Percentiles rank a stretch among this genome's conserved stretches.
These are phyloP conservation scores for Heteropelma amictum DNA, from an alignment of 2,888 invertebrate genomes.

Conservation along the genomic window DNA sequence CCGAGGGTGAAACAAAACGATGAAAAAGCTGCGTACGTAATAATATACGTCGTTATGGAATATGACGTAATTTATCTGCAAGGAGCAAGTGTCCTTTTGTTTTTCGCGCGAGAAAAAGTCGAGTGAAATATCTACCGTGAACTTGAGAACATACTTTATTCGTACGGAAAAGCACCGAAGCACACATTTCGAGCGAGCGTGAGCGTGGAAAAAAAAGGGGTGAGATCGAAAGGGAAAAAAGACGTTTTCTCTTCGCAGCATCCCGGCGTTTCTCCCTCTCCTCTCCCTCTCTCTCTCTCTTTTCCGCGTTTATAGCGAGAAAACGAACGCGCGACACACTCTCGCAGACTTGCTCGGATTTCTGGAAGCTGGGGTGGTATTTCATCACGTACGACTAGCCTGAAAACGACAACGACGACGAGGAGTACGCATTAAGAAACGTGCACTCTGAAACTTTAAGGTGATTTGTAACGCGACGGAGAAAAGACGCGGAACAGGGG, in stretches of 20 bases:
- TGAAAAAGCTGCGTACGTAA: background rate
- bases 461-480: constrained; percentile 49
- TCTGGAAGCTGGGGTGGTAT: constrained; percentile 32
- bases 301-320: too few relatives aligned
- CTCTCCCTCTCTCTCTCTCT: too few relatives aligned
- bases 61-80: constrained; percentile 1
- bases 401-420: constrained; percentile 34
- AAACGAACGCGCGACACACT: constrained; percentile 17
- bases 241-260: constrained; percentile 14
- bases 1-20: too few relatives aligned
- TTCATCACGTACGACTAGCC: constrained; percentile 29
- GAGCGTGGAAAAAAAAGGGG: background rate
- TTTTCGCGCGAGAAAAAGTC: background rate
- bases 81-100: background rate
- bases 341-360: constrained; percentile 24
- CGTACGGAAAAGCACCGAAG: constrained; percentile 13
- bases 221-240: constrained; percentile 1
- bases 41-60: background rate
- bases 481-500: constrained; percentile 7
- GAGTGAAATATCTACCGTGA: constrained; percentile 24
- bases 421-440: constrained; percentile 51
- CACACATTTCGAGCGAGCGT: constrained; percentile 24
- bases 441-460: constrained; percentile 54
- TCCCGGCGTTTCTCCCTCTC: constrained; percentile 13
- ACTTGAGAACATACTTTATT: constrained; percentile 26